Base-by-base conservation (phyloP, 1,140 invertebrate genomes). In the Drosophila albomicans region DNA sequence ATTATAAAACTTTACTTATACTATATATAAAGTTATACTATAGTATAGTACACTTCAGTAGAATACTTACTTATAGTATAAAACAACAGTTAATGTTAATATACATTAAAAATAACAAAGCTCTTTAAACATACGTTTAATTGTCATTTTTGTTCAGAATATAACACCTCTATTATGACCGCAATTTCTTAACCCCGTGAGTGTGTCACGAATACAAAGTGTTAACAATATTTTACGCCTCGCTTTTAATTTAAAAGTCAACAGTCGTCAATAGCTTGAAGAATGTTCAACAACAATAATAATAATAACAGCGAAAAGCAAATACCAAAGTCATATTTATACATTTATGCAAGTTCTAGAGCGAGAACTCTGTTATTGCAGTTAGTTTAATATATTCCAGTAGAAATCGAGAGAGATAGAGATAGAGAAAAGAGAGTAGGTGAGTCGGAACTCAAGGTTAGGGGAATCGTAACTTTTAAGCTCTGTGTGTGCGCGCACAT, bases 291-390 rank as follows among this genome's bases (percentile, higher is more conserved):
- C 51, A 25, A 25, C 35, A 35, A 54, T 32, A 52, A 52, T 13
- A 32, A 45, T 25, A 28, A 56, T 16, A 62, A 62, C 16, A 45
- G 10, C 48, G 20, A n/a, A 35, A 54, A 62, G 20, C 66, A 63
- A 69, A 69, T 75, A 63, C 72, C 49, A 57, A 57, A 49, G 51
- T 63, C 46, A 32, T 75, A 63, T 70, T 70, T 57, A 75, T 70
- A 70, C 56, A 45, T 61, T 46, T 41, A 61, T 74, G 32, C 63
- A 45, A 13, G 46, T 13, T 25, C 35, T 32, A 43, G 11, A 43
- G 16, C 20, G 38, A 32, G 30, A 10, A 30, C 52, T 48, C 5
- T 35, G n/a, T 11, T n/a, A 28, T 48, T 52, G 35, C 41, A n/a
- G 32, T 62, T 30, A 10, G 35, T 3, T 25, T 25, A 25, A 25